Evolutionary conservation across 2,888 invertebrate species (phyloP).

Genomic region (Gisinianus flammeolus): DNA sequence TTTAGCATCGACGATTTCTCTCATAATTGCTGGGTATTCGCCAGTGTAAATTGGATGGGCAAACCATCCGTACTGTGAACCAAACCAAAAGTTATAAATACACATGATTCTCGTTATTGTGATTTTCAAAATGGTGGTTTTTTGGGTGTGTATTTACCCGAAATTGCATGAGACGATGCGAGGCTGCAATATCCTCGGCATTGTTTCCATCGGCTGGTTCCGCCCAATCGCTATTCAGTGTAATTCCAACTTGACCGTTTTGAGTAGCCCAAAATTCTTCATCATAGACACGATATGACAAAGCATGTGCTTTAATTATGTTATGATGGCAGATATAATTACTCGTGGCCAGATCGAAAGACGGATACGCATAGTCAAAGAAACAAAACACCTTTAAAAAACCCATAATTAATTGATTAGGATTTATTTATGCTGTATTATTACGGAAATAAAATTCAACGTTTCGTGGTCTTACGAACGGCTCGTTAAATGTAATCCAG

Average conservation of each 20-base stretch:
- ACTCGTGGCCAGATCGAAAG: constrained; percentile 60
- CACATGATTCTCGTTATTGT: neutral
- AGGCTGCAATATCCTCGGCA: constrained; percentile 49
- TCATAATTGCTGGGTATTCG: constrained; percentile 61
- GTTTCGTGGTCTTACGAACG: constrained; percentile 17
- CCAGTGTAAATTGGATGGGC: constrained; percentile 59
- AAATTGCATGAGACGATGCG: constrained; percentile 55
- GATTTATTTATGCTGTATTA: neutral
- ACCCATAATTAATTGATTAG: neutral
- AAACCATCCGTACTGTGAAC: constrained; percentile 61
- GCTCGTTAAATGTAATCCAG: constrained; percentile 52
- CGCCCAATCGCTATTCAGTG: constrained; percentile 54
- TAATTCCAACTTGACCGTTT: constrained; percentile 57
- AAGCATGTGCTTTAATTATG: constrained; percentile 71
- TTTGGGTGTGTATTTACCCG: constrained; percentile 45
- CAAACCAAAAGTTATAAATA: neutral
- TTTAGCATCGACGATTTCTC: constrained; percentile 60
- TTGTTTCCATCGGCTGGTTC: constrained; percentile 52
- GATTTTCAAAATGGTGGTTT: no score
- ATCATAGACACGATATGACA: constrained; percentile 70
- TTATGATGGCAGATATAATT: constrained; percentile 71
- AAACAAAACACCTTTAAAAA: constrained; percentile 13
- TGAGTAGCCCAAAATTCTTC: constrained; percentile 64
- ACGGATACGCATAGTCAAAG: constrained; percentile 17
- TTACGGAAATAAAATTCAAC: neutral